Base-by-base conservation (phyloP, 23 tunicate genomes). In the Trididemnum nubilum region DNA sequence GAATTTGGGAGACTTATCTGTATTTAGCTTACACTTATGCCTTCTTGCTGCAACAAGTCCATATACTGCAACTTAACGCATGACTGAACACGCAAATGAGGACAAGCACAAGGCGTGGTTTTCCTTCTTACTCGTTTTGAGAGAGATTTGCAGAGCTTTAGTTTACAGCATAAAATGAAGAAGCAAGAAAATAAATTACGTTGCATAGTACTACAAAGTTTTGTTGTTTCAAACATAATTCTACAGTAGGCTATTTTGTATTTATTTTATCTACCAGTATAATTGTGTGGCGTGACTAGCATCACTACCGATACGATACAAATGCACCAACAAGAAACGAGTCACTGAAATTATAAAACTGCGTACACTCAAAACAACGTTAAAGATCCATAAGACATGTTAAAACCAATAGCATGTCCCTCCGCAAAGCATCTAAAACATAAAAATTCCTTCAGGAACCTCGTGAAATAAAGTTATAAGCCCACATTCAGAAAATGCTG, bases 391-490 rank as follows among this genome's bases (percentile, higher is more conserved):
- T 67, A 31, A 32, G 38, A 67, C 38, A 67, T 12, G 38, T 67
- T 67, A 21, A 33, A 33, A 31, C 74, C 25, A 33, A 33, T 12
- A 9, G 38, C 38, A 24, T 74, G 66, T 74, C 80, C 67, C 33
- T 74, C 34, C 66, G 61, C 15, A 51, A 49, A 44, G 80, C 80
- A 7, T 74, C 80, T 3, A 74, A 38, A 29, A 49, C 21, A 21
- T 74, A 44, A 37, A 74, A 38, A 74, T 74, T 24, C 80, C 80
- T 44, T 39, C 4, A 7, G 80, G 80, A 9, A 38, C 80, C 21
- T 27, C 39, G 33, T 23, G 80, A 27, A 38, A 74, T 25, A 74
- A 74, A 29, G 38, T 67, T 12, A 12, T 31, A 12, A 33, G 63
- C 61, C 58, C 58, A 4, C 49, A 35, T 35, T 12, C 51, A 4